These are phyloP conservation scores for Diloba caeruleocephala DNA, from an alignment of 2,888 invertebrate species.

Conservation along the genomic window DNA sequence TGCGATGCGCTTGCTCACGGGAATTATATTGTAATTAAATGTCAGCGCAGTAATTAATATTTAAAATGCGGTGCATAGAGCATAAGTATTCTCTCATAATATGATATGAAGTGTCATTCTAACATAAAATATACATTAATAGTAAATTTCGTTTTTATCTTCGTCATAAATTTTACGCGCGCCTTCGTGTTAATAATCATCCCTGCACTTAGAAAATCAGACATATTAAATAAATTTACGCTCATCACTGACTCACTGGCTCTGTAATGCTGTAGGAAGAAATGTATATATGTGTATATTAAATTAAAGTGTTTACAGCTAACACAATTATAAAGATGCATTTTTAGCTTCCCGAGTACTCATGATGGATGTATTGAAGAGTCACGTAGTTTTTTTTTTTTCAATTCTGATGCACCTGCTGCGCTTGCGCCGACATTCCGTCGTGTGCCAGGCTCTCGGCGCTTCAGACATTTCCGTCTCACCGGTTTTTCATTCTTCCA, in stretches of 20 bases:
- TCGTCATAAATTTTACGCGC: no score
- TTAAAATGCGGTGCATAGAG: slow-evolving; percentile 50
- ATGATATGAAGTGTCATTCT: slow-evolving; percentile 27
- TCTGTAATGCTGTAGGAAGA: no score
- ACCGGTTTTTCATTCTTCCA: slow-evolving; percentile 54
- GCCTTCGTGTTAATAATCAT: no score
- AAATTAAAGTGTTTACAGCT: no score
- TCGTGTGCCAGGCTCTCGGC: slow-evolving; percentile 67
- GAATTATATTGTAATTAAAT: slow-evolving; percentile 62
- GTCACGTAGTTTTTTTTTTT: slow-evolving; percentile 38
- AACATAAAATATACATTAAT: slow-evolving; percentile 7
- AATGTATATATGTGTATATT: no score
- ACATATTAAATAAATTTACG: no score
- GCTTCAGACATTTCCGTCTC: slow-evolving; percentile 69
- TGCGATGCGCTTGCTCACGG: slow-evolving; percentile 43
- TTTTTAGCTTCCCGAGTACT: slow-evolving; percentile 2
- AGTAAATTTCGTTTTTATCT: no score
- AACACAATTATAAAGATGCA: not conserved
- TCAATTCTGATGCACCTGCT: slow-evolving; percentile 44
- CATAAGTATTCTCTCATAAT: slow-evolving; percentile 43
- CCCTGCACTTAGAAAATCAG: no score
- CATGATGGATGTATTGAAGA: slow-evolving; percentile 27
- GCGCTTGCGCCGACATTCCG: slow-evolving; percentile 66
- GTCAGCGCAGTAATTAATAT: slow-evolving; percentile 66
- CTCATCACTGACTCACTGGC: no score